Conservation (phyloP, 2,113 vertebrate species). For the Pterophyllum scalare region DNA sequence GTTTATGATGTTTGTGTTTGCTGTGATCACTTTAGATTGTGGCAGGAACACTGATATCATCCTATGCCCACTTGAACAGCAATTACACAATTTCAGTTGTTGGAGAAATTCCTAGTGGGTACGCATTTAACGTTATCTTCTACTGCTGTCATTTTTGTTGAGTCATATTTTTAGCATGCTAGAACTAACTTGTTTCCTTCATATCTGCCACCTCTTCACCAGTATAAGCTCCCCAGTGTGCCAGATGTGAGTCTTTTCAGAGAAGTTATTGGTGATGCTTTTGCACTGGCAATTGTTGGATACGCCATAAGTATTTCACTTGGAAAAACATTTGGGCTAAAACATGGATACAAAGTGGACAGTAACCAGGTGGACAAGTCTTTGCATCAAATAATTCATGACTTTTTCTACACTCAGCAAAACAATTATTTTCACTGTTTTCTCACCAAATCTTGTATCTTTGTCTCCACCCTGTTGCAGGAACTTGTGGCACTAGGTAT, state of each 20-base stretch:
- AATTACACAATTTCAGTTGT: conserved; percentile 87
- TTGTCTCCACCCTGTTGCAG: conserved; percentile 66
- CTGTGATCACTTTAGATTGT: conserved; percentile 84
- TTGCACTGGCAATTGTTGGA: conserved; percentile 92
- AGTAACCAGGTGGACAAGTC: conserved; percentile 90
- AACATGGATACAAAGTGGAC: conserved; percentile 95
- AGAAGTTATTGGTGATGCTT: conserved; percentile 87
- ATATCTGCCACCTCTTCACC: conserved; percentile 9
- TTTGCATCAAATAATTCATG: not conserved
- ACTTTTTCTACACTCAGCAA: not conserved
- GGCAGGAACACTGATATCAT: conserved; percentile 87
- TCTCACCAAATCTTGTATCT: not conserved
- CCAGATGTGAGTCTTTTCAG: conserved; percentile 82
- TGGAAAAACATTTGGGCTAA: conserved; percentile 95
- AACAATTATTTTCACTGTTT: not conserved
- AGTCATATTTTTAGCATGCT: not conserved
- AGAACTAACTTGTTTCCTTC: not conserved
- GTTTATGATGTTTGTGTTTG: conserved; percentile 4
- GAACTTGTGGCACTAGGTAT: conserved; percentile 94
- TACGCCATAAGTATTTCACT: conserved; percentile 94
- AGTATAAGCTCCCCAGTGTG: conserved; percentile 83
- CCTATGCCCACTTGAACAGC: conserved; percentile 72
- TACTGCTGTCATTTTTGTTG: not conserved
- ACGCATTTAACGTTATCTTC: conserved; percentile 55
- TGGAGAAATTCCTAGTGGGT: conserved; percentile 92